Percentiles rank a stretch among this genome's conserved stretches.
Evolutionary conservation across 1,140 invertebrate genomes (phyloP).

Genomic region (Macrosteles quadrilineatus): DNA sequence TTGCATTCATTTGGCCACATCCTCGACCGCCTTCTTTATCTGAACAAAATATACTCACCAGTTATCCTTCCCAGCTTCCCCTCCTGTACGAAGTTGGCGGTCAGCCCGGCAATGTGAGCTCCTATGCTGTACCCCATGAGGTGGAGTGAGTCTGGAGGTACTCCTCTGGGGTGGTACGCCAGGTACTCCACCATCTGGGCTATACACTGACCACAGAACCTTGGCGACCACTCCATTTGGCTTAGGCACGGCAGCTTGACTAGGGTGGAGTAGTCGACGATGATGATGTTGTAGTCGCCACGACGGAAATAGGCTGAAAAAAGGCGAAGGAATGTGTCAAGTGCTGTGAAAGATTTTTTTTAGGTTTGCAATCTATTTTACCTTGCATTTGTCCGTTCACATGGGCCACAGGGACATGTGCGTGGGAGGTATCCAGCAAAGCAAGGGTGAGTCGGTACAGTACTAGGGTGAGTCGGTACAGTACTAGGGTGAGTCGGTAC

Average conservation of each 20-base stretch:
- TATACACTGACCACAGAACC: constrained; percentile 78
- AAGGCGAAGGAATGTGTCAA: not conserved
- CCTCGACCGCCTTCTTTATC: too few relatives aligned
- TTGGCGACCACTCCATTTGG: constrained; percentile 79
- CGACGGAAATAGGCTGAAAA: constrained; percentile 70
- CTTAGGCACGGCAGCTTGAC: constrained; percentile 80
- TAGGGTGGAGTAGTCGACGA: constrained; percentile 80
- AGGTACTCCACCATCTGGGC: constrained; percentile 78
- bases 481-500: too few relatives aligned
- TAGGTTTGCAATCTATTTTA: too few relatives aligned
- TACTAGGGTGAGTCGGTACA: too few relatives aligned
- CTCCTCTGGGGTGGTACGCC: constrained; percentile 70
- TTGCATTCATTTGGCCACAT: too few relatives aligned
- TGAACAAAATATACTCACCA: too few relatives aligned
- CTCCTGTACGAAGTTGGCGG: constrained; percentile 68
- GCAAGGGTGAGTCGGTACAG: too few relatives aligned
- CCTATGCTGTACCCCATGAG: constrained; percentile 84
- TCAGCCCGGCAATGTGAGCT: constrained; percentile 79
- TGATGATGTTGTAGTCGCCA: constrained; percentile 82
- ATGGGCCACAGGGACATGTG: too few relatives aligned
- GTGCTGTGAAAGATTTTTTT: not conserved
- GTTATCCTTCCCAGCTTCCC: constrained; percentile 77
- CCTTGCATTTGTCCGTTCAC: too few relatives aligned
- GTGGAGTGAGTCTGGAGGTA: constrained; percentile 71
- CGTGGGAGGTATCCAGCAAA: too few relatives aligned